Evolutionary conservation across 1,140 invertebrate species (phyloP).

Genomic region (Drosophila pectinifera): DNA sequence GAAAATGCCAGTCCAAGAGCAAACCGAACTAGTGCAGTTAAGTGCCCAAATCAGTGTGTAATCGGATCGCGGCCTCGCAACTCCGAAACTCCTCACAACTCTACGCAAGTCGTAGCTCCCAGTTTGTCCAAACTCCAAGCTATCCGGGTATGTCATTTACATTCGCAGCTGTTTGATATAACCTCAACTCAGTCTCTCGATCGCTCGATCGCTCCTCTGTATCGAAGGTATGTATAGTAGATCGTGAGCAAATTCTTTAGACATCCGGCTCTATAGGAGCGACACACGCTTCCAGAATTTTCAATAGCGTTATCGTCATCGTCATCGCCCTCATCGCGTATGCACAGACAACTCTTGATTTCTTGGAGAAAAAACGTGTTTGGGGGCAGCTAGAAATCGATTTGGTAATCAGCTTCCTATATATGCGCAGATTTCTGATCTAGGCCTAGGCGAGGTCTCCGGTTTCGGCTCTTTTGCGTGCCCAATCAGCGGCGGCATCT

Average conservation of each 20-base stretch:
- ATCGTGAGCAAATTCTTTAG: constrained; percentile 47
- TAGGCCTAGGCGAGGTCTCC: constrained; percentile 34
- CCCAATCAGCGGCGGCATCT: constrained; percentile 53
- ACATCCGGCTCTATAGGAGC: constrained; percentile 54
- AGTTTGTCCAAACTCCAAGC: constrained; percentile 10
- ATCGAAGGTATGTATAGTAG: constrained; percentile 39
- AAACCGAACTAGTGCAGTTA: constrained; percentile 36
- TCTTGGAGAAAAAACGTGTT: constrained; percentile 62
- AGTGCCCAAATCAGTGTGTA: constrained; percentile 39
- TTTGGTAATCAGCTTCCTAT: constrained; percentile 53
- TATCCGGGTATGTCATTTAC: constrained; percentile 69
- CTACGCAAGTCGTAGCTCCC: constrained; percentile 3
- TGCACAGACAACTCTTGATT: constrained; percentile 64
- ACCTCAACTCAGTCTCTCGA: constrained; percentile 27
- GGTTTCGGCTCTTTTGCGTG: constrained; percentile 7
- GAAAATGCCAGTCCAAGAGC: constrained; percentile 14
- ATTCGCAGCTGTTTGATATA: constrained; percentile 66
- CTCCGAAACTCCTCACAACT: neutral
- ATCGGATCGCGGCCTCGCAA: constrained; percentile 9
- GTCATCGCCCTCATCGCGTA: constrained; percentile 64
- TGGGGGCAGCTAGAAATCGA: constrained; percentile 35
- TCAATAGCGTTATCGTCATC: constrained; percentile 64
- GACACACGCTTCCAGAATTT: constrained; percentile 76
- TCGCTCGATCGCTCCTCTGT: constrained; percentile 11
- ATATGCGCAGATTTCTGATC: constrained; percentile 44